A percentile compares a stretch with the other conserved stretches of the same genome.
Conservation (phyloP, 2,888 invertebrate species). For the Tenthredo amoena region DNA sequence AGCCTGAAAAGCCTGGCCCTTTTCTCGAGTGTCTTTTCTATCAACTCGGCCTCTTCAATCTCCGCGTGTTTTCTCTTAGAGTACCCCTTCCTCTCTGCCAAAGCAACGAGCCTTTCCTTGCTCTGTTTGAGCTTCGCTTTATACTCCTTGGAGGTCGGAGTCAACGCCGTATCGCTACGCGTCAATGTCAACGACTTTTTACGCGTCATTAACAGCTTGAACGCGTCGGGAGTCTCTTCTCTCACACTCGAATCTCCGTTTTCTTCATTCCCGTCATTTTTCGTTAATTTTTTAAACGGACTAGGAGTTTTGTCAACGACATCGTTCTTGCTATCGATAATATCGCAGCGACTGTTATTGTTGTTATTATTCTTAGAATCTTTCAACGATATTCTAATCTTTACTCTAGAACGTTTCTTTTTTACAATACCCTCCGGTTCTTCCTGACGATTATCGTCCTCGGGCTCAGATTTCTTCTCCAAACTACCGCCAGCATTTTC, state of each 20-base stretch:
- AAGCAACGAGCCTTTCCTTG: conserved; percentile 75
- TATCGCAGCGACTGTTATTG: conserved; percentile 62
- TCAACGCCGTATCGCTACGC: conserved; percentile 48
- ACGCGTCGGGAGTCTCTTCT: conserved; percentile 61
- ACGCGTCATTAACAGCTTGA: conserved; percentile 68
- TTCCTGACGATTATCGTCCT: background rate
- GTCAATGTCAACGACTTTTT: conserved; percentile 56
- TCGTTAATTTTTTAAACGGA: conserved; percentile 57
- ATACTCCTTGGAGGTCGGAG: conserved; percentile 53
- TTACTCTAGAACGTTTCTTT: conserved; percentile 66
- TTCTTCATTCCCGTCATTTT: background rate
- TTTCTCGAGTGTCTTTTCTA: conserved; percentile 82
- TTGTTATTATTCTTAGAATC: conserved; percentile 21
- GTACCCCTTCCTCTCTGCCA: conserved; percentile 84
- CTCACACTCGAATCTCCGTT: background rate
- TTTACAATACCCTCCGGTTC: background rate
- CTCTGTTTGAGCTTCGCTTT: conserved; percentile 59
- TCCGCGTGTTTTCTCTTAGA: conserved; percentile 82
- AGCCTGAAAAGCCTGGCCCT: conserved; percentile 81
- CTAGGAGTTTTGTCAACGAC: conserved; percentile 68
- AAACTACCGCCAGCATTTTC: conserved; percentile 36
- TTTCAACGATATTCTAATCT: conserved; percentile 66
- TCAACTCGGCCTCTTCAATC: conserved; percentile 80
- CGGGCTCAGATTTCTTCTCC: background rate
- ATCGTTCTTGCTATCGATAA: conserved; percentile 64